These are phyloP conservation scores for Glyptemys insculpta DNA, from an alignment of 2,797 vertebrate genomes.

Conservation along the genomic window DNA sequence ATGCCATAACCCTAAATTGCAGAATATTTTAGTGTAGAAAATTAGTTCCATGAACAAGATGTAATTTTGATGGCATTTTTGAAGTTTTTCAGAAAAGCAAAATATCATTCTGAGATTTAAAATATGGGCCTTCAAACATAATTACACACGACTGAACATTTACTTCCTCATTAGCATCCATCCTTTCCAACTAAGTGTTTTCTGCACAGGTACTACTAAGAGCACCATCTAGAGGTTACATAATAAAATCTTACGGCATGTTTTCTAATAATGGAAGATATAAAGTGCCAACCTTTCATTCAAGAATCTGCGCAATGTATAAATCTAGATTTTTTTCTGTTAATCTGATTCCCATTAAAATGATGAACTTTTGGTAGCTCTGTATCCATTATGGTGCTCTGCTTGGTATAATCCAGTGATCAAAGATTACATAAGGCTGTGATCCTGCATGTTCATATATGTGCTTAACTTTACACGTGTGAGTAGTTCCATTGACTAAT, in stretches of 20 bases:
- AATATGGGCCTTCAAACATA: not conserved
- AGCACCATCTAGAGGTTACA: not conserved
- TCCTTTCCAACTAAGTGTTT: not conserved
- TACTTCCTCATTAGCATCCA: not conserved
- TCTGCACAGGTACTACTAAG: fast-evolving
- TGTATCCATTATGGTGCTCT: not conserved
- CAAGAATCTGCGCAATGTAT: not conserved
- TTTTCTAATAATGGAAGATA: not conserved
- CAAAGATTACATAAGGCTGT: not conserved
- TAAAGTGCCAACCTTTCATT: slow-evolving; percentile 1
- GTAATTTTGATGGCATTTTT: slow-evolving; percentile 8
- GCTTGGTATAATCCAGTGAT: not conserved
- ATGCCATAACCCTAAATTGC: not conserved
- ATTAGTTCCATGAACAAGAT: not conserved
- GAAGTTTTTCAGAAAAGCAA: not conserved
- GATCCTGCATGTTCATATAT: slow-evolving; percentile 8
- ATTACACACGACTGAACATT: not conserved
- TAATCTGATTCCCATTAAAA: not conserved
- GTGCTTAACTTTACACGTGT: not conserved
- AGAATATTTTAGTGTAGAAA: not conserved
- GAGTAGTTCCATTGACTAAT: not conserved
- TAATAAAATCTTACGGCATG: not conserved
- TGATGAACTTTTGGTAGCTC: not conserved
- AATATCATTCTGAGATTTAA: not conserved
- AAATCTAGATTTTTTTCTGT: slow-evolving; percentile 5